phyloP scores from a whole-genome alignment of 2,797 vertebrate genomes.

The Enoplosus armatus region DNA sequence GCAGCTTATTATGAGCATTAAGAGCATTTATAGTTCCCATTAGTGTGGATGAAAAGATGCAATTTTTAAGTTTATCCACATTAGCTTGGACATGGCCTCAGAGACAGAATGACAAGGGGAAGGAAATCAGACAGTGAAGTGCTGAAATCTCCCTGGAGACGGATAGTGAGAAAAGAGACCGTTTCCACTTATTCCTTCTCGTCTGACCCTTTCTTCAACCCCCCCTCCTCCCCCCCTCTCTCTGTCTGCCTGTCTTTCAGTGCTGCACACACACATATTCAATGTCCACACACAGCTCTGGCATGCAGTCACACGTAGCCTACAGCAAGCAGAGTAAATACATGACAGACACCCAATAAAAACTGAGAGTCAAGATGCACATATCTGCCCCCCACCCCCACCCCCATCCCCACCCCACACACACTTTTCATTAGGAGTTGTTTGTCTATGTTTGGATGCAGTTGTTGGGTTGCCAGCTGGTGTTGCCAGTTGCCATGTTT shows the following conservation, averaged over 20 bases:
- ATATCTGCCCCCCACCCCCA: slow-evolving; percentile 11
- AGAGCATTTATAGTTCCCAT: slow-evolving; percentile 23
- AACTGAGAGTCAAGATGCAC: slow-evolving; percentile 20
- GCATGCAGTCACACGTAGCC: slow-evolving; percentile 46
- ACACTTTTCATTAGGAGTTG: slow-evolving; percentile 12
- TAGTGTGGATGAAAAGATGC: slow-evolving; percentile 21
- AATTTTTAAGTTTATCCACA: slow-evolving; percentile 31
- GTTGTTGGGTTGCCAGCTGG: slow-evolving; percentile 56
- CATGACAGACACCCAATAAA: slow-evolving; percentile 34
- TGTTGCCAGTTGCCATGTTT: slow-evolving; percentile 60
- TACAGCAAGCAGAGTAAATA: slow-evolving; percentile 43
- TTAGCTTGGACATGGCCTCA: slow-evolving; percentile 27
- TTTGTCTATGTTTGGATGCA: slow-evolving; percentile 49
- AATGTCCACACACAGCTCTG: slow-evolving; percentile 31
- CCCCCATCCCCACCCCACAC: too few species aligned
- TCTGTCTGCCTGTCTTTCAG: not conserved
- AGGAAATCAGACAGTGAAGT: slow-evolving; percentile 55
- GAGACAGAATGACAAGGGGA: slow-evolving; percentile 32
- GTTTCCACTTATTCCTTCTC: slow-evolving; percentile 42
- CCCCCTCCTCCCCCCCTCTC: slow-evolving; percentile 7
- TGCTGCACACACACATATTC: slow-evolving; percentile 16
- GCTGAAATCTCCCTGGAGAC: slow-evolving; percentile 55
- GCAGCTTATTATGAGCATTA: too few species aligned
- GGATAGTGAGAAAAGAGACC: slow-evolving; percentile 42
- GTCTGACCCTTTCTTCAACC: slow-evolving; percentile 63